A percentile compares a stretch with the other conserved stretches of the same genome.
Evolutionary conservation across 64 coral and sea anemone species (phyloP).

Genomic region (Porites lutea): DNA sequence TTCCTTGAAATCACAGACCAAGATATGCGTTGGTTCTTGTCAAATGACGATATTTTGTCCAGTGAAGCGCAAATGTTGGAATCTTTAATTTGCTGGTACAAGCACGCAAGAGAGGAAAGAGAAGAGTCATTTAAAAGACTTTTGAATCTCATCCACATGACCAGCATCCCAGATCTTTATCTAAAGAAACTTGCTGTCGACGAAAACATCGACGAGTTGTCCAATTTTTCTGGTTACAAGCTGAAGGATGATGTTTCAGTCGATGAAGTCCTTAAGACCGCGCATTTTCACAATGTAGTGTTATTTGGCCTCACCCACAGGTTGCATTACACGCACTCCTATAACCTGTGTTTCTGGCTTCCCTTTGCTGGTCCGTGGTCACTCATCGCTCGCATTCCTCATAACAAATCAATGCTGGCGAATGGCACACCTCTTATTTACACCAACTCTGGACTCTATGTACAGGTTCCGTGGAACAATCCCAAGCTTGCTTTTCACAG

Average conservation of each 20-base stretch:
- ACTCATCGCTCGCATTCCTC: constrained; percentile 42
- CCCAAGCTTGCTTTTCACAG: constrained; percentile 42
- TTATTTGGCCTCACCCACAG: constrained; percentile 41
- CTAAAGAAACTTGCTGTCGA: constrained; percentile 17
- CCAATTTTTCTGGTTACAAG: neutral
- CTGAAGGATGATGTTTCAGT: constrained; percentile 24
- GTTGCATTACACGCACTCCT: constrained; percentile 39
- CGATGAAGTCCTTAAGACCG: constrained; percentile 6
- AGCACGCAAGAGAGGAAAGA: neutral
- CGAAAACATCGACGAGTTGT: constrained; percentile 1
- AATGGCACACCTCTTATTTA: constrained; percentile 36
- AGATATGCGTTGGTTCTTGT: constrained; percentile 36
- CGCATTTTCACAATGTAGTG: constrained; percentile 31
- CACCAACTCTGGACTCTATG: constrained; percentile 34
- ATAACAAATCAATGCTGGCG: constrained; percentile 46
- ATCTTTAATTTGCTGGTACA: constrained; percentile 55
- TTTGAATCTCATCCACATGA: constrained; percentile 40
- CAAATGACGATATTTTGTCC: constrained; percentile 44
- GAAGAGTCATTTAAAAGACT: constrained; percentile 26
- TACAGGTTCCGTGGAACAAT: constrained; percentile 49
- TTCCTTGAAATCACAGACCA: constrained; percentile 34
- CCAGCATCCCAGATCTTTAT: constrained; percentile 29
- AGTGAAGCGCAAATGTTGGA: constrained; percentile 45
- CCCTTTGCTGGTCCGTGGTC: constrained; percentile 43
- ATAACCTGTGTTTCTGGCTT: constrained; percentile 47